phyloP scores from a whole-genome alignment of 2,113 vertebrate genomes.

The Mellivora capensis region DNA sequence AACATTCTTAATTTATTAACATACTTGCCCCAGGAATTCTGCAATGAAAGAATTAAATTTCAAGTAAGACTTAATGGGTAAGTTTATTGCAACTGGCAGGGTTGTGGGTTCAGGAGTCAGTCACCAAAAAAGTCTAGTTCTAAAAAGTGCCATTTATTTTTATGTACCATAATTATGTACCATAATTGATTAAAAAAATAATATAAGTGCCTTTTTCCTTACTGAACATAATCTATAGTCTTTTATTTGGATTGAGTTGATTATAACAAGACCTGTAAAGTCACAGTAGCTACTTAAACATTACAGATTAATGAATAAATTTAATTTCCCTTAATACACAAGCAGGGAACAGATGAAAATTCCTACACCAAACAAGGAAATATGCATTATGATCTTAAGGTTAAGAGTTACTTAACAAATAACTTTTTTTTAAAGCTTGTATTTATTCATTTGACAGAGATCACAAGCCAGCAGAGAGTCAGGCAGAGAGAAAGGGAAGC shows the following conservation, averaged over 20 bases:
- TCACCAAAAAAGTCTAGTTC: background rate
- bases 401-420: background rate
- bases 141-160: background rate
- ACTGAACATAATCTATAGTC: background rate
- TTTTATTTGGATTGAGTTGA: background rate
- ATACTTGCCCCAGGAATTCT: background rate
- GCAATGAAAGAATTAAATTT: constrained; percentile 41
- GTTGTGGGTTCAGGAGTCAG: background rate
- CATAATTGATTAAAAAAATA: background rate
- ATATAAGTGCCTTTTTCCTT: background rate
- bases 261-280: background rate
- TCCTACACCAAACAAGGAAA: background rate
- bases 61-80: background rate
- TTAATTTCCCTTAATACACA: background rate
- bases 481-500: too few species aligned
- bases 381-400: background rate
- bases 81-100: background rate
- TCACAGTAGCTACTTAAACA: constrained; percentile 2
- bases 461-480: too few species aligned
- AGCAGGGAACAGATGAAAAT: background rate
- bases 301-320: background rate
- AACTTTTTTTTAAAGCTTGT: too few species aligned
- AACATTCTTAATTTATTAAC: background rate
- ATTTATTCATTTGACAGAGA: too few species aligned
- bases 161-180: background rate